These are phyloP conservation scores for Bufo bufo DNA, from an alignment of 2,113 vertebrate species.

Conservation along the genomic window DNA sequence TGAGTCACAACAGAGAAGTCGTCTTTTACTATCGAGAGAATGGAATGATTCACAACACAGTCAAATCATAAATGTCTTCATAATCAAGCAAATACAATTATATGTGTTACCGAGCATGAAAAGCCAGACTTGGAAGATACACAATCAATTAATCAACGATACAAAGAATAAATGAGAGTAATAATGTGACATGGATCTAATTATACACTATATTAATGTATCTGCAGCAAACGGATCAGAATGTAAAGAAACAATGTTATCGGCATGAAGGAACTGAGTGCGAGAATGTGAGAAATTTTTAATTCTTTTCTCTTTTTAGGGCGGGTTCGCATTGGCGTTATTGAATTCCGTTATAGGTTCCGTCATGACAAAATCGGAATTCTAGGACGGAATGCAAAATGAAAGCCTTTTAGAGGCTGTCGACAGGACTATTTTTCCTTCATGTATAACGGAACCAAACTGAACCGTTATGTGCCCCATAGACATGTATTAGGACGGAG, in stretches of 20 bases:
- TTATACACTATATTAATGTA: background rate
- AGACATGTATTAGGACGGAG: too few species aligned
- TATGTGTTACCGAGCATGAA: background rate
- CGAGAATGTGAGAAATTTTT: background rate
- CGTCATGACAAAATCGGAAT: too few species aligned
- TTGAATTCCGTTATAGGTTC: too few species aligned
- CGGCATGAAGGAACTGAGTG: background rate
- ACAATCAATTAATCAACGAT: constrained; percentile 37
- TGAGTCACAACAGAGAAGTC: background rate
- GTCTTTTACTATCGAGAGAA: background rate
- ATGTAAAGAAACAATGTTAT: background rate
- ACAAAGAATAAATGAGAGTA: constrained; percentile 6
- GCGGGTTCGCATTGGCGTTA: too few species aligned
- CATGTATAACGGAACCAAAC: too few species aligned
- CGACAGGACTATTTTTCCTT: too few species aligned
- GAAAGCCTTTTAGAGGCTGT: too few species aligned
- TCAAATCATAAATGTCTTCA: constrained; percentile 26
- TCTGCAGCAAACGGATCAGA: background rate
- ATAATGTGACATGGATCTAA: background rate
- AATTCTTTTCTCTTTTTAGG: too few species aligned
- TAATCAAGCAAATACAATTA: constrained; percentile 38
- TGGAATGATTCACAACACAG: constrained; percentile 20
- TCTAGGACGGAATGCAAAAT: too few species aligned
- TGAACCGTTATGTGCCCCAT: too few species aligned
- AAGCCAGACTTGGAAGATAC: background rate